Evolutionary conservation across 2,113 vertebrate species (phyloP).

Genomic region (Oxygymnocypris stewartii): DNA sequence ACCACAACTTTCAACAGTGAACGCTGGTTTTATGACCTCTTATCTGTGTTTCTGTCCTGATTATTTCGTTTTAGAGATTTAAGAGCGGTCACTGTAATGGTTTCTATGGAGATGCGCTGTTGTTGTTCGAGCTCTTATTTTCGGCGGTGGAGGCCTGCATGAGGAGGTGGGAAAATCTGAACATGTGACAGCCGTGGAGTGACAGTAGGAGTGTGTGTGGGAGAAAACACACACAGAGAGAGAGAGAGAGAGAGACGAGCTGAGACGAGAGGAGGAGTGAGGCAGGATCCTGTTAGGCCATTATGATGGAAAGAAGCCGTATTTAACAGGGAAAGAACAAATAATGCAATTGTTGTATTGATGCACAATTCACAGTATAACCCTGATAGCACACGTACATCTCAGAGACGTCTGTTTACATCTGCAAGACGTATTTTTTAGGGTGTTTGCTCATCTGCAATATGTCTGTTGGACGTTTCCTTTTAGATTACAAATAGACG

Average conservation of each 20-base stretch:
- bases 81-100: background rate
- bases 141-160: constrained; percentile 5
- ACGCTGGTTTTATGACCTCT: background rate
- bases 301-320: background rate
- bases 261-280: background rate
- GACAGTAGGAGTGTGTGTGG: constrained; percentile 45
- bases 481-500: too few relatives aligned
- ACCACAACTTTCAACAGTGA: background rate
- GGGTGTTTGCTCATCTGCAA: too few relatives aligned
- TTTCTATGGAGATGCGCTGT: constrained; percentile 40
- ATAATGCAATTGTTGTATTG: background rate
- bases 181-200: constrained; percentile 38
- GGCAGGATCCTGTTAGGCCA: background rate
- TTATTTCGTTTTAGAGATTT: too few relatives aligned
- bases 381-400: too few relatives aligned
- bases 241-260: background rate
- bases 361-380: background rate
- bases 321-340: background rate
- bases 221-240: constrained; percentile 6
- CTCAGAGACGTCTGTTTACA: too few relatives aligned
- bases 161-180: constrained; percentile 25
- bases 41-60: background rate
- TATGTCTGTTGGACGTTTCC: too few relatives aligned
- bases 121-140: background rate
- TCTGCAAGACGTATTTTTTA: too few relatives aligned